Percentiles rank a stretch among this genome's conserved stretches.
Conservation (phyloP, 2,113 vertebrate genomes). For the Amazona guildingii region DNA sequence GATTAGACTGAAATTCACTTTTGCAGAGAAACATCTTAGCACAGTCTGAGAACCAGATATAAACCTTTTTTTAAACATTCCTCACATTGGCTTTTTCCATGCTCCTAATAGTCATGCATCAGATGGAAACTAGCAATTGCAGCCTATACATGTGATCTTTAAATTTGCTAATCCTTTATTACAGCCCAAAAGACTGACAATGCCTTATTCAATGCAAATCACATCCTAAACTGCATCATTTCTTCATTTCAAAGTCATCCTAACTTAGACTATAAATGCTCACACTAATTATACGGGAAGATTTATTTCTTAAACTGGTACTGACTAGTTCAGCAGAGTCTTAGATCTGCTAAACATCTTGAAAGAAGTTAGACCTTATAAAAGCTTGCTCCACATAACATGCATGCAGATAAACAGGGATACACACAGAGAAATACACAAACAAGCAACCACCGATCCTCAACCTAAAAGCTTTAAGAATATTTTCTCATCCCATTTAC, state of each 20-base stretch:
- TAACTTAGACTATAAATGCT: not conserved
- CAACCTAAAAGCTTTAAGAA: not conserved
- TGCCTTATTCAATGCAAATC: not conserved
- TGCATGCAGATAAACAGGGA: not conserved
- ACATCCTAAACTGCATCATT: not conserved
- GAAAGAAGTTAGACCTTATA: not conserved
- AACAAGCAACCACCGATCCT: not conserved
- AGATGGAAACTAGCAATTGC: not conserved
- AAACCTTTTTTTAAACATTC: constrained; percentile 7
- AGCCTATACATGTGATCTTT: not conserved
- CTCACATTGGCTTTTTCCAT: not conserved
- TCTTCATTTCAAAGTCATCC: not conserved
- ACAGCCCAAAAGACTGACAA: not conserved
- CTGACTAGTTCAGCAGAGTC: not conserved
- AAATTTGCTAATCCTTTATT: constrained; percentile 3
- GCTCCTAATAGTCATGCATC: not conserved
- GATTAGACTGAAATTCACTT: constrained; percentile 40
- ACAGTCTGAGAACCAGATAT: not conserved
- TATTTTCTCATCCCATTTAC: not conserved
- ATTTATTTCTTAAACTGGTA: not conserved
- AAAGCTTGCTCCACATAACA: not conserved
- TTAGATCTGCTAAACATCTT: not conserved
- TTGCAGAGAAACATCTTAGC: constrained; percentile 3
- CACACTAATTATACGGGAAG: not conserved
- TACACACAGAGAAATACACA: not conserved